Evolutionary conservation across 2,113 vertebrate species (phyloP).

Genomic region (Leucopsar rothschildi): DNA sequence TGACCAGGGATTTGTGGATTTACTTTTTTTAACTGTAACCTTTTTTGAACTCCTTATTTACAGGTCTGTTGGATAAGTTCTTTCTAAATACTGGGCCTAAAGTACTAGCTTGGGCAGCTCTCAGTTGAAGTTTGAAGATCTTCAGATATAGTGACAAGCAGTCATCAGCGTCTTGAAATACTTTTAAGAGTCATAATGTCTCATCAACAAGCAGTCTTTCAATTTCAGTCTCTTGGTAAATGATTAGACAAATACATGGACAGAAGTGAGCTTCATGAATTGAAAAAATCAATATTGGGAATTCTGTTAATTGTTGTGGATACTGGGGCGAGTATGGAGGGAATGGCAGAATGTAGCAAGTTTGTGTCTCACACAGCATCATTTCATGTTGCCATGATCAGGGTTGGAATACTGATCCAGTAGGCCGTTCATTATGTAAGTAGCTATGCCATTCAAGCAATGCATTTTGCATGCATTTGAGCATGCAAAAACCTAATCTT

Average conservation of each 20-base stretch:
- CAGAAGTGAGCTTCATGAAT: not conserved
- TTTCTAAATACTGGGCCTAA: not conserved
- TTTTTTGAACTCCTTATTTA: not conserved
- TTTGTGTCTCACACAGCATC: not conserved
- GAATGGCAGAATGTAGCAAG: not conserved
- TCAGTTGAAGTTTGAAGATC: not conserved
- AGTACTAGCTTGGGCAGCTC: not conserved
- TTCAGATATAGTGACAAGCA: not conserved
- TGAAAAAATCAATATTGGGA: not conserved
- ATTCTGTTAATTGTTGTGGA: not conserved
- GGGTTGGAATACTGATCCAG: not conserved
- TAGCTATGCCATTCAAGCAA: not conserved
- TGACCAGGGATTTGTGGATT: conserved; percentile 37
- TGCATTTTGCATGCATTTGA: not conserved
- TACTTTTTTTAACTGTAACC: not conserved
- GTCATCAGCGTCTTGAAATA: not conserved
- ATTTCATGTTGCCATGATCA: not conserved
- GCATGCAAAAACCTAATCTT: not conserved
- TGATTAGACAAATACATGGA: not conserved
- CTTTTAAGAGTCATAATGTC: not conserved
- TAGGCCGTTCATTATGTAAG: not conserved
- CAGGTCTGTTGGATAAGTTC: not conserved
- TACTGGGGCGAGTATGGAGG: not conserved
- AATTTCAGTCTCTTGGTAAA: not conserved
- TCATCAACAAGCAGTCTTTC: not conserved